phyloP scores from a whole-genome alignment of 2,797 vertebrate genomes.

The Synanceia verrucosa region DNA sequence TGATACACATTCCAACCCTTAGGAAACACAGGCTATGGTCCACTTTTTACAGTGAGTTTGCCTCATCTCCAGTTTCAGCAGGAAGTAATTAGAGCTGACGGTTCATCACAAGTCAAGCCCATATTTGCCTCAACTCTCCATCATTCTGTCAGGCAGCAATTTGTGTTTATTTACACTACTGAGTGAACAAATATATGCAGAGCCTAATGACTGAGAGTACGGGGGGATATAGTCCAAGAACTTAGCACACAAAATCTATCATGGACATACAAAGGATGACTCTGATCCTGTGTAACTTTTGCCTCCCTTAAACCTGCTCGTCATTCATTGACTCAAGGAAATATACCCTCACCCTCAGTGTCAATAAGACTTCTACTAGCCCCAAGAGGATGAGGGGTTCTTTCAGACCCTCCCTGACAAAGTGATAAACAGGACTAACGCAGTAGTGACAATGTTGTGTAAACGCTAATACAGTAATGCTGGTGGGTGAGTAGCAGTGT shows the following conservation, averaged over 20 bases:
- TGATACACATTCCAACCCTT: neutral
- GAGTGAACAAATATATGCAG: constrained; percentile 49
- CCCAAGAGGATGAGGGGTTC: neutral
- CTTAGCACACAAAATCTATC: constrained; percentile 63
- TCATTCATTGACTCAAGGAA: constrained; percentile 35
- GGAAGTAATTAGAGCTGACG: constrained; percentile 76
- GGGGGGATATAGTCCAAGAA: constrained; percentile 46
- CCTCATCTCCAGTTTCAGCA: constrained; percentile 70
- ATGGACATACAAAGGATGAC: constrained; percentile 45
- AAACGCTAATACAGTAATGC: neutral
- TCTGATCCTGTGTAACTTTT: constrained; percentile 34
- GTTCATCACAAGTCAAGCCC: constrained; percentile 75
- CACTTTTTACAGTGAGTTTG: constrained; percentile 41
- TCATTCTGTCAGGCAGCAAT: constrained; percentile 76
- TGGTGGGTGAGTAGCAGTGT: no score
- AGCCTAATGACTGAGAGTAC: constrained; percentile 40
- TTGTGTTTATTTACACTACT: constrained; percentile 69
- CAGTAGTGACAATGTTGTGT: neutral
- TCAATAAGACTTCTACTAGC: neutral
- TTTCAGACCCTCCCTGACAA: neutral
- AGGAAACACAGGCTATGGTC: constrained; percentile 28
- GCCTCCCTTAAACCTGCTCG: constrained; percentile 20
- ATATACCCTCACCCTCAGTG: constrained; percentile 8
- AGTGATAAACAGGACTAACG: neutral
- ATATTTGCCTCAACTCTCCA: constrained; percentile 68